Conservation (phyloP, 2,888 invertebrate species). For the Sialis fuliginosa region DNA sequence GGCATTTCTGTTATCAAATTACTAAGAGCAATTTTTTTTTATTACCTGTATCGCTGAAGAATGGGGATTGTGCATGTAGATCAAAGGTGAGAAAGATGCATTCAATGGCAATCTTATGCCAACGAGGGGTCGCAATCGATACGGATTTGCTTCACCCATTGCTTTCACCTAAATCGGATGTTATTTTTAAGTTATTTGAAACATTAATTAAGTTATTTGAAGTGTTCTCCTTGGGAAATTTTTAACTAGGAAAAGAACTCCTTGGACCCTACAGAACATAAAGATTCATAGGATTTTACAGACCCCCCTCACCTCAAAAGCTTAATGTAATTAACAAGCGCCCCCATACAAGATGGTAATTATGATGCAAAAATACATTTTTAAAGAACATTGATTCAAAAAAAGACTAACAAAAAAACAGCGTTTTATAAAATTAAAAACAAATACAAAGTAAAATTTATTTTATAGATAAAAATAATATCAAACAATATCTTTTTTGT, state of each 20-base stretch:
- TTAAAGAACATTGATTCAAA: no score
- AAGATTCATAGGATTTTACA: no score
- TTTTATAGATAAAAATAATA: no score
- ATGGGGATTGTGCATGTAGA: constrained; percentile 91
- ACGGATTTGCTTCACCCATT: constrained; percentile 76
- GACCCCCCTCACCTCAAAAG: no score
- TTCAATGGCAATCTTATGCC: constrained; percentile 84
- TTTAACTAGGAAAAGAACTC: not conserved
- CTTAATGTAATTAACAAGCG: no score
- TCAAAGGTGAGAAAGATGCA: constrained; percentile 73
- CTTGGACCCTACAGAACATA: not conserved
- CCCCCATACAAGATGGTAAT: no score
- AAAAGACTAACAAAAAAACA: no score
- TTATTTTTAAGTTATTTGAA: constrained; percentile 1
- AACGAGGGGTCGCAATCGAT: constrained; percentile 76
- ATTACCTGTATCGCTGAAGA: constrained; percentile 65
- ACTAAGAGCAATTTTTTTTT: constrained; percentile 3
- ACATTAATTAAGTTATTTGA: not conserved
- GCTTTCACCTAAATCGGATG: constrained; percentile 48
- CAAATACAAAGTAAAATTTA: no score
- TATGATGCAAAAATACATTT: no score
- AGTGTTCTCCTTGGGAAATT: constrained; percentile 4
- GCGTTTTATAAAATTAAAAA: no score
- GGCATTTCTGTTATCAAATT: no score
- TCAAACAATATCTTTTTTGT: no score